phyloP scores from a whole-genome alignment of 2,797 vertebrate genomes.

The Smutsia gigantea region DNA sequence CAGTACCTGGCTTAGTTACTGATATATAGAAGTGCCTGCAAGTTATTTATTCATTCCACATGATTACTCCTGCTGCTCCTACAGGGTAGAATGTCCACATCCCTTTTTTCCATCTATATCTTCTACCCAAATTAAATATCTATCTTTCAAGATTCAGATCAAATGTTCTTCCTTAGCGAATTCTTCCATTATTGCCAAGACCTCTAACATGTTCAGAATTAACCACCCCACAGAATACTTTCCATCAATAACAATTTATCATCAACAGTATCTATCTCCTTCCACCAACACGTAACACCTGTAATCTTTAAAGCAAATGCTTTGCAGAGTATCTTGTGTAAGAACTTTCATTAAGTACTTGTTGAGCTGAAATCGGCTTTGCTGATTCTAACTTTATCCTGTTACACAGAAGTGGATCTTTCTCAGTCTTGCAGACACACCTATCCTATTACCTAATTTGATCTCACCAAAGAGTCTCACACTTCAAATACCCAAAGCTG shows the following conservation, averaged over 20 bases:
- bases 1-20: background rate
- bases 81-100: too few species aligned
- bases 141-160: background rate
- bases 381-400: background rate
- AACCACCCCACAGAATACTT: background rate
- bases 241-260: background rate
- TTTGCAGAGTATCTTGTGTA: background rate
- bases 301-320: background rate
- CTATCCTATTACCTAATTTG: background rate
- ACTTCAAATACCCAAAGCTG: background rate
- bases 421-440: background rate
- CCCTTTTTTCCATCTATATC: background rate
- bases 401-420: background rate
- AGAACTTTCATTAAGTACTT: background rate
- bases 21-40: background rate
- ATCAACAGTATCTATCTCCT: background rate
- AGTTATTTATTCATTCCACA: background rate
- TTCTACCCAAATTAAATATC: background rate
- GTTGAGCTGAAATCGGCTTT: background rate
- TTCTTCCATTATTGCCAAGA: background rate
- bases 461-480: background rate
- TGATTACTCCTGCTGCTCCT: background rate
- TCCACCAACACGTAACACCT: background rate
- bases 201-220: background rate
- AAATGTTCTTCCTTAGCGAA: background rate